Conservation (phyloP, 2,888 invertebrate genomes). For the Polyploca ridens region DNA sequence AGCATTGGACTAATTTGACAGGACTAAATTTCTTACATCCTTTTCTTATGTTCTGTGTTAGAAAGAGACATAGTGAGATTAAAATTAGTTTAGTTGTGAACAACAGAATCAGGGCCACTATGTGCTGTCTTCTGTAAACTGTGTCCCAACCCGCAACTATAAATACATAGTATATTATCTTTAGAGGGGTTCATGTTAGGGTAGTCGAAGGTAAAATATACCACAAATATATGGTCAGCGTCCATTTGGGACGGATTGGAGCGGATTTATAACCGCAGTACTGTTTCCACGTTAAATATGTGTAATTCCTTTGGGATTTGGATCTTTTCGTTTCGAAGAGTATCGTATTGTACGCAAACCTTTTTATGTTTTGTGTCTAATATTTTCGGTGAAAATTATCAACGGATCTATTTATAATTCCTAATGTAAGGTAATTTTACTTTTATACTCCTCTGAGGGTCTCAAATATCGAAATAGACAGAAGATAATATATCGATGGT, state of each 20-base stretch:
- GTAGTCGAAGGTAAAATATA: slow-evolving; percentile 26
- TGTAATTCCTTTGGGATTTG: slow-evolving; percentile 27
- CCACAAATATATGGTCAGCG: slow-evolving; percentile 40
- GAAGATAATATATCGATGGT: no score
- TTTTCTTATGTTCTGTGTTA: no score
- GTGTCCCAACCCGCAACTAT: slow-evolving; percentile 6
- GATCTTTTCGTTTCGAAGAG: slow-evolving; percentile 16
- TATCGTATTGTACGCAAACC: slow-evolving; percentile 2
- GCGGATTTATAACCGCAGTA: slow-evolving; percentile 41
- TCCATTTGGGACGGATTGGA: slow-evolving; percentile 43
- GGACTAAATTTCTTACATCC: no score
- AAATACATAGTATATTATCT: slow-evolving; percentile 7
- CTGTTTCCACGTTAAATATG: slow-evolving; percentile 43
- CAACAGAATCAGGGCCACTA: no score
- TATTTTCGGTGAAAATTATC: not conserved
- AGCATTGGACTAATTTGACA: no score
- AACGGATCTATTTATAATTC: not conserved
- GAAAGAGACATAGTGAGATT: no score
- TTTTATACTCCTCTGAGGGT: no score
- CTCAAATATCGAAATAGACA: no score
- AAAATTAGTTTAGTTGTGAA: no score
- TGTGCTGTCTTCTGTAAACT: not conserved
- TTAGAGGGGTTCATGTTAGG: slow-evolving; percentile 11
- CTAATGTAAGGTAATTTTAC: no score
- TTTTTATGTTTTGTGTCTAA: not conserved